Base-by-base conservation (phyloP, 92 coral and sea anemone species). In the Palythoa heliodiscus region DNA sequence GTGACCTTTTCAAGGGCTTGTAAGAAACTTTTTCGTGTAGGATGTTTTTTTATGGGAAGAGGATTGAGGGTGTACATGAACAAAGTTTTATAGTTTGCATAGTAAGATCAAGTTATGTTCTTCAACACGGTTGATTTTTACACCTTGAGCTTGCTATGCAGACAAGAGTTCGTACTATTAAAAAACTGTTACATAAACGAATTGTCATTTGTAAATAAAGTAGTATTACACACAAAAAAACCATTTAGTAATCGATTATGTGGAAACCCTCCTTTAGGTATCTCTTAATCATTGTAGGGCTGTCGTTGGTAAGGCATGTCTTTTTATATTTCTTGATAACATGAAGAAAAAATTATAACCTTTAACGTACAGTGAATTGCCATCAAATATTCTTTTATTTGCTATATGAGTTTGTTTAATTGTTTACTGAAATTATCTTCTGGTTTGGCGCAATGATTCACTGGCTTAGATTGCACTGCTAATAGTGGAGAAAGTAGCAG, bases 341-440 rank as follows among this genome's bases (percentile, higher is more conserved):
- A 79, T 79, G 57, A 79, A 79, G 43, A 64, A 79, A 79, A 79
- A 79, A 73, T 64, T 79, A 64, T 79, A 79, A 79, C 60, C 61
- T 79, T 38, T 63, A 79, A 79, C 60, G 84, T 79, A 79, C 20
- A 64, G 84, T 79, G 73, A 64, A 79, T 43, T 43, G 73, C 72
- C 83, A 78, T 78, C 57, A 78, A 78, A 78, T 78, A 63, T 78
- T 78, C 83, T 25, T 78, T 78, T 78, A 72, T 78, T 63, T 58
- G 83, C 83, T 78, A 78, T 78, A 78, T 63, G 83, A 78, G 83
- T 78, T 77, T 77, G 83, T 77, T 77, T 58, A 77, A 77, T 39
- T 78, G 83, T 61, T 78, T 68, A 78, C 83, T 63, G 58, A 78
- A 78, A 78, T 63, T 78, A 78, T 78, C 83, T 78, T 78, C 83